Evolutionary conservation across 2,113 vertebrate genomes (phyloP).

Genomic region (Mirza zaza): DNA sequence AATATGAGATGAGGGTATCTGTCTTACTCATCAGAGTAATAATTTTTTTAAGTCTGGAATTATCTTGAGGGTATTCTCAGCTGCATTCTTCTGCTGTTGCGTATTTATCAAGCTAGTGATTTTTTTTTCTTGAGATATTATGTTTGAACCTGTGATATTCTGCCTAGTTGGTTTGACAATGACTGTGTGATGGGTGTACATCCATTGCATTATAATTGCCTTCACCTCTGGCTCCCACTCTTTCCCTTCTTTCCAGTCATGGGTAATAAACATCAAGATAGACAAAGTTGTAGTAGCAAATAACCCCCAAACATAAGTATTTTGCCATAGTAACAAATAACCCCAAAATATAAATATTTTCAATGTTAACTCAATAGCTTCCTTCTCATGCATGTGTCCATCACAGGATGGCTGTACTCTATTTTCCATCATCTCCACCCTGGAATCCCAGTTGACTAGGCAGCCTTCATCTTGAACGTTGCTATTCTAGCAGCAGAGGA

Average conservation of each 20-base stretch:
- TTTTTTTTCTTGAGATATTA: not conserved
- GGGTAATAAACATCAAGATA: not conserved
- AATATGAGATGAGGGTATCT: slow-evolving; percentile 42
- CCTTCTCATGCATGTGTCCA: not conserved
- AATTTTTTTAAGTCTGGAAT: not conserved
- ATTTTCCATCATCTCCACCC: not conserved
- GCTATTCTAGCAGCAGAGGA: not conserved
- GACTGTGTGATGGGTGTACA: not conserved
- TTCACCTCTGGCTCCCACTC: not conserved
- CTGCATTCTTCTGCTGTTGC: not conserved
- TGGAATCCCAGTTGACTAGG: not conserved
- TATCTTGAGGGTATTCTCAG: not conserved
- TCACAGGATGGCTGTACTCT: not conserved
- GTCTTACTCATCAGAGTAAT: slow-evolving; percentile 45
- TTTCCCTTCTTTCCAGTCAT: not conserved
- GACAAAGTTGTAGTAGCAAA: not conserved
- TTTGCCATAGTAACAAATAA: slow-evolving; percentile 3
- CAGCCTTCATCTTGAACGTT: not conserved
- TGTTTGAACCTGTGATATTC: not conserved
- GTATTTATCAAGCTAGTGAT: not conserved
- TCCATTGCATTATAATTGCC: not conserved
- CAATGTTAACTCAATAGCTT: not conserved
- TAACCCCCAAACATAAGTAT: not conserved
- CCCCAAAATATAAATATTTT: not conserved
- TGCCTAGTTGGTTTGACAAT: not conserved